These are phyloP conservation scores for Lepus timidus DNA, from an alignment of 2,113 vertebrate genomes.

Conservation along the genomic window DNA sequence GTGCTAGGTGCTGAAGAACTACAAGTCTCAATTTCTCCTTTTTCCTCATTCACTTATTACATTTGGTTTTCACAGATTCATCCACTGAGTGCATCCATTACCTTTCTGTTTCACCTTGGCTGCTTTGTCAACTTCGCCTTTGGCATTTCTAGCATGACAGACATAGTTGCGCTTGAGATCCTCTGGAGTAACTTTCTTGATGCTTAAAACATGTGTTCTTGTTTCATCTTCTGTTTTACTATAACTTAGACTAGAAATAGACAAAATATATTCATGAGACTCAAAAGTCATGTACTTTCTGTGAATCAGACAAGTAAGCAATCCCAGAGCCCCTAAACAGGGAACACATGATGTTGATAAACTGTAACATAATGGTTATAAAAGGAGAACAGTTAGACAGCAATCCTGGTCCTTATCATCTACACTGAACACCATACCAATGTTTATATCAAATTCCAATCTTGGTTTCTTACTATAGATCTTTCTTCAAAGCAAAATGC, in stretches of 20 bases:
- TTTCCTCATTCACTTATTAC: background rate
- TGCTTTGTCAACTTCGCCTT: conserved; percentile 80
- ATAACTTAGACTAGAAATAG: conserved; percentile 74
- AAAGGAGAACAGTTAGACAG: background rate
- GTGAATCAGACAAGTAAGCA: background rate
- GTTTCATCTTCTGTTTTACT: conserved; percentile 83
- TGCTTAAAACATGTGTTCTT: conserved; percentile 81
- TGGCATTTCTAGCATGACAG: conserved; percentile 89
- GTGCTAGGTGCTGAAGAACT: background rate
- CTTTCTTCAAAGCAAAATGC: background rate
- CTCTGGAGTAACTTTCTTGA: conserved; percentile 87
- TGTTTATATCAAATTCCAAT: background rate
- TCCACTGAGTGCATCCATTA: conserved; percentile 69
- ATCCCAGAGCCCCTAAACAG: rapidly evolving
- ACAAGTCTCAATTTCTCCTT: background rate
- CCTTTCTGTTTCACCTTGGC: conserved; percentile 89
- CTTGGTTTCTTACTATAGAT: background rate
- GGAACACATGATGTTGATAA: too few species aligned
- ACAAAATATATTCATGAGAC: conserved; percentile 47
- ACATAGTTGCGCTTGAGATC: conserved; percentile 91
- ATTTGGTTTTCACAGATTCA: background rate
- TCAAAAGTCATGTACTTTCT: too few species aligned
- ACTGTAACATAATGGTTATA: background rate
- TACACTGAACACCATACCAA: background rate
- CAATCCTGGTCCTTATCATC: background rate